phyloP scores from a whole-genome alignment of 2,113 vertebrate genomes.

The Alexandromys fortis region DNA sequence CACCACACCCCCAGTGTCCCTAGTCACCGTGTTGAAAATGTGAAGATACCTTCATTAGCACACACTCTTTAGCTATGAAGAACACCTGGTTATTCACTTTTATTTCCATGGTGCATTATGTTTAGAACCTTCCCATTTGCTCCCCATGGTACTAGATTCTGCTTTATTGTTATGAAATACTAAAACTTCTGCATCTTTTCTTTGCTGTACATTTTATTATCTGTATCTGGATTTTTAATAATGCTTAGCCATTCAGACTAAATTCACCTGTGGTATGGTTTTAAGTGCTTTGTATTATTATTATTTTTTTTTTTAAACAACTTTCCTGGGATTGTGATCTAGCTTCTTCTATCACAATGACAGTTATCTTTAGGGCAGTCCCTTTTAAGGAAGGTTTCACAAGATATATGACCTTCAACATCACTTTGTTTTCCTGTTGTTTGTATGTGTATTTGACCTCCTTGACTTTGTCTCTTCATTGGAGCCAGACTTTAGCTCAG shows the following conservation, averaged over 20 bases:
- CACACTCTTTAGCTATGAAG: neutral
- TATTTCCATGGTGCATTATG: neutral
- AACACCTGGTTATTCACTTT: neutral
- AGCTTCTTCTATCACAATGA: neutral
- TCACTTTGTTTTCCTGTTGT: neutral
- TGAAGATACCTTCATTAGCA: neutral
- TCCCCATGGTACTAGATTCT: neutral
- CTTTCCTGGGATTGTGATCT: neutral
- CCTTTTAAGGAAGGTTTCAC: neutral
- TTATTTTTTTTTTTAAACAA: conserved; percentile 13
- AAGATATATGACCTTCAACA: neutral
- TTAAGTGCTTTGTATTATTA: neutral
- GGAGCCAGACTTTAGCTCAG: neutral
- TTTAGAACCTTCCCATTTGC: neutral
- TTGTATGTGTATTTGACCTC: neutral
- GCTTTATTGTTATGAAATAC: neutral
- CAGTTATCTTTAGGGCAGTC: neutral
- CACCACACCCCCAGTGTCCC: neutral
- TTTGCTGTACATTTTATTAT: neutral
- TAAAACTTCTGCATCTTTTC: neutral
- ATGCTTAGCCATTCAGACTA: neutral
- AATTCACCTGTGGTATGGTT: neutral
- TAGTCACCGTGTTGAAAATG: neutral
- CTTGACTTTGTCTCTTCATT: neutral
- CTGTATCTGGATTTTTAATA: neutral